phyloP scores from a whole-genome alignment of 2,888 invertebrate genomes.

The Pediacus dermestoides region DNA sequence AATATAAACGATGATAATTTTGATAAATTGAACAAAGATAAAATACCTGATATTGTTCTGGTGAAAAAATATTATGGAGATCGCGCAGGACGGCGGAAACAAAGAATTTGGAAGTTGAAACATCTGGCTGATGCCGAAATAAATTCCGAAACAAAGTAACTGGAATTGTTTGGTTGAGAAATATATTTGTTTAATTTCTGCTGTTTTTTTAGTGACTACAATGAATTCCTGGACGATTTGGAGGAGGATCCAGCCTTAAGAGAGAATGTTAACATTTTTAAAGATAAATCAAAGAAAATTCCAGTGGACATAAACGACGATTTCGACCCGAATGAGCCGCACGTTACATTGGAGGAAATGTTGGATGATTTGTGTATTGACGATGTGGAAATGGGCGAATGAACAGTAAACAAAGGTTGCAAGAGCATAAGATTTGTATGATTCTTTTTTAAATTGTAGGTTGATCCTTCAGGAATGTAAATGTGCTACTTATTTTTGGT shows the following conservation, averaged over 20 bases:
- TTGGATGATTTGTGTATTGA: constrained; percentile 82
- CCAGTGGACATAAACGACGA: constrained; percentile 58
- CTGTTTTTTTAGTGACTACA: constrained; percentile 72
- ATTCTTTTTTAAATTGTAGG: too few species aligned
- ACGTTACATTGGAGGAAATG: constrained; percentile 88
- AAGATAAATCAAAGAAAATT: constrained; percentile 55
- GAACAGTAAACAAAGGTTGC: too few species aligned
- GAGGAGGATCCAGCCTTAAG: constrained; percentile 91
- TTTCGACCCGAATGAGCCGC: constrained; percentile 58
- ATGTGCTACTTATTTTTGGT: too few species aligned
- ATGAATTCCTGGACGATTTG: constrained; percentile 93
- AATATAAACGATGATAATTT: constrained; percentile 89
- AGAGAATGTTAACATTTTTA: constrained; percentile 91
- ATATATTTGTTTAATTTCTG: constrained; percentile 6
- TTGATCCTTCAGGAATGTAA: too few species aligned
- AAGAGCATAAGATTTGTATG: too few species aligned
- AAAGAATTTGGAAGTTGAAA: constrained; percentile 86
- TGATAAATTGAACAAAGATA: constrained; percentile 69
- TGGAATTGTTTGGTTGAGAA: constrained; percentile 11
- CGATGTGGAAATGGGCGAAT: constrained; percentile 73
- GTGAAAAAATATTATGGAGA: constrained; percentile 89
- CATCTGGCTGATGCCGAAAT: constrained; percentile 72
- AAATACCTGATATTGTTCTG: constrained; percentile 87
- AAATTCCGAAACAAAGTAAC: constrained; percentile 61
- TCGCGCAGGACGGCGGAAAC: constrained; percentile 64